These are phyloP conservation scores for Actinemys pallida DNA, from an alignment of 2,113 vertebrate genomes.

Conservation along the genomic window DNA sequence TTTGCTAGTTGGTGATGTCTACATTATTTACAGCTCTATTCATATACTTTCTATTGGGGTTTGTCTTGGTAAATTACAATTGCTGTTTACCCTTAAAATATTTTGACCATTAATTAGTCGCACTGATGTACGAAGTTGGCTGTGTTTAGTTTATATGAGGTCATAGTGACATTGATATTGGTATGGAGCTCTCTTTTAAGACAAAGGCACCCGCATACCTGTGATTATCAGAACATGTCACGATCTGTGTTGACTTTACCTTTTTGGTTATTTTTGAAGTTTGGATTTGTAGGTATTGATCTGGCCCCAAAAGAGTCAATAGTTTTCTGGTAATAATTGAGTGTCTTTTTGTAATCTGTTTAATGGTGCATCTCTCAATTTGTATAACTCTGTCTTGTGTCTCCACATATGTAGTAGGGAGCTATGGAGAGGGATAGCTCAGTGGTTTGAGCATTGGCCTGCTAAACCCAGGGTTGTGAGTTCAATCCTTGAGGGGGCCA, in stretches of 20 bases:
- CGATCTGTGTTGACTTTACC: rapidly evolving
- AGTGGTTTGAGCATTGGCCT: too few species aligned
- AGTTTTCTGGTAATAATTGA: rapidly evolving
- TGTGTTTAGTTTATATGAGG: background rate
- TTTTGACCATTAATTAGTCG: background rate
- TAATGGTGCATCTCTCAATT: rapidly evolving
- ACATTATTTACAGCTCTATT: background rate
- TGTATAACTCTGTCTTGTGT: rapidly evolving
- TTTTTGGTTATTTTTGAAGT: rapidly evolving
- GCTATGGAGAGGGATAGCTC: too few species aligned
- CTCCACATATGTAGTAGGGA: too few species aligned
- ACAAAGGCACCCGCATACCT: background rate
- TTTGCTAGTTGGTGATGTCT: background rate
- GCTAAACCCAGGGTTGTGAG: too few species aligned
- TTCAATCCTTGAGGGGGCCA: too few species aligned
- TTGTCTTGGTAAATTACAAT: background rate
- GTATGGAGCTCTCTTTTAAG: background rate
- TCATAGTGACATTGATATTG: background rate
- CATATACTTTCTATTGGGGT: background rate
- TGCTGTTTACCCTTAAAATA: background rate
- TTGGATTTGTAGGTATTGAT: rapidly evolving
- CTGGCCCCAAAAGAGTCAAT: rapidly evolving
- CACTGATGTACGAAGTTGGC: background rate
- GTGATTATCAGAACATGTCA: background rate
- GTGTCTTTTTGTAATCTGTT: rapidly evolving